These are phyloP conservation scores for Acanthococcus lagerstroemiae DNA, from an alignment of 2,888 invertebrate species.

Conservation along the genomic window DNA sequence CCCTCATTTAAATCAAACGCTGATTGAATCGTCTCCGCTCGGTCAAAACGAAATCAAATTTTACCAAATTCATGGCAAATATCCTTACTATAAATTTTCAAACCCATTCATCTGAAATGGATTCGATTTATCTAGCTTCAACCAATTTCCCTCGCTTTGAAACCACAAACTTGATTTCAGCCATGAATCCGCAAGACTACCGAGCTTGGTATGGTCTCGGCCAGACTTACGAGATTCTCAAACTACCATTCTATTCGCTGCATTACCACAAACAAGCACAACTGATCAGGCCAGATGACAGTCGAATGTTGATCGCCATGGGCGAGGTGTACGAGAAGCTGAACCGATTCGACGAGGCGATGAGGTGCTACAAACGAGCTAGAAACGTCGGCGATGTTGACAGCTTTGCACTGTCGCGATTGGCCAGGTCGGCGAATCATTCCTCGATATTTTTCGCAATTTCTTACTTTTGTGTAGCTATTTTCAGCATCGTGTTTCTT, in stretches of 20 bases:
- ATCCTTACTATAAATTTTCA: no score
- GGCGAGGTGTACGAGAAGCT: conserved; percentile 94
- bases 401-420: conserved; percentile 82
- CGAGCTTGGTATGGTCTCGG: conserved; percentile 98
- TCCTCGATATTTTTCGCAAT: background rate
- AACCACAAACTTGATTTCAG: conserved; percentile 48
- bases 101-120: no score
- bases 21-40: no score
- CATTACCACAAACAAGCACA: conserved; percentile 94
- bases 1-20: no score
- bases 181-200: conserved; percentile 88
- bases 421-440: conserved; percentile 63
- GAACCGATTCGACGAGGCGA: conserved; percentile 81
- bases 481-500: conserved; percentile 41
- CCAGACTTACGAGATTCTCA: conserved; percentile 95
- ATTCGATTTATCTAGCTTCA: no score
- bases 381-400: conserved; percentile 94
- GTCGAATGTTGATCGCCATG: conserved; percentile 90
- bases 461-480: background rate
- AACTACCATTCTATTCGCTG: conserved; percentile 88
- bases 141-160: no score
- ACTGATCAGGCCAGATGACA: conserved; percentile 83
- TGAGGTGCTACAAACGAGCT: conserved; percentile 94
- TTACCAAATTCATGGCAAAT: no score
- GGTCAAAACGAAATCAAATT: no score